Evolutionary conservation across 2,113 vertebrate species (phyloP), one percentile per base, ranked within the genome.

Genomic region (Sus scrofa): DNA sequence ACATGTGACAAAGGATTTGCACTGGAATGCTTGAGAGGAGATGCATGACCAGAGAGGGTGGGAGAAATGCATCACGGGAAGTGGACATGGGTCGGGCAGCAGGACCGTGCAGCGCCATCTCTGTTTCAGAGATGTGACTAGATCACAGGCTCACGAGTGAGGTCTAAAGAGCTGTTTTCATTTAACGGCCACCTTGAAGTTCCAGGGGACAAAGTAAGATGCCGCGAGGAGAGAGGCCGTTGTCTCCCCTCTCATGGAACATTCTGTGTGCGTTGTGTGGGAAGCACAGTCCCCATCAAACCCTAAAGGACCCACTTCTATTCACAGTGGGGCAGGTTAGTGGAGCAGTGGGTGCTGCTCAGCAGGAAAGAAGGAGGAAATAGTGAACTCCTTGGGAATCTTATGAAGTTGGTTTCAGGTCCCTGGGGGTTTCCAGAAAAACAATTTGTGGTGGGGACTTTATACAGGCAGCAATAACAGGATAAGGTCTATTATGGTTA

Each of bases 41-140:
- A 34, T 4, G 12, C 34, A 19, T 4, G 9, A 32, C 10, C 62
- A 58, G 68, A 78, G 37, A 14, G 8, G 30, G 20, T 27, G 8
- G 19, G 3, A 58, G 88, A 58, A 73, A 52, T 24, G n/a, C 26
- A 1, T 39, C 58, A 2, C 26, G n/a, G 58, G 15, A 11, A 5
- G 26, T 20, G 7, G 54, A 10, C 7, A 0, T 0, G 15, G 18
- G 12, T 10, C 20, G 24, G 34, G 0, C 0, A 0, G n/a, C 27
- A 22, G 20, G 5, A 39, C 15, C 1, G 0, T 14, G 10, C 8
- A 30, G 26, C 0, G 0, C 16, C 56, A 20, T n/a, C 22, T 77
- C 19, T 5, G 32, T 54, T 73, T 50, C 83, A 32, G 54, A 70
- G 70, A n/a, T 27, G 2, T 50, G 26, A 9, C 44, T 39, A 37